A percentile compares a stretch with the other conserved stretches of the same genome.
These are phyloP conservation scores for Vulpes ferrilata DNA, from an alignment of 2,113 vertebrate genomes.

Conservation along the genomic window DNA sequence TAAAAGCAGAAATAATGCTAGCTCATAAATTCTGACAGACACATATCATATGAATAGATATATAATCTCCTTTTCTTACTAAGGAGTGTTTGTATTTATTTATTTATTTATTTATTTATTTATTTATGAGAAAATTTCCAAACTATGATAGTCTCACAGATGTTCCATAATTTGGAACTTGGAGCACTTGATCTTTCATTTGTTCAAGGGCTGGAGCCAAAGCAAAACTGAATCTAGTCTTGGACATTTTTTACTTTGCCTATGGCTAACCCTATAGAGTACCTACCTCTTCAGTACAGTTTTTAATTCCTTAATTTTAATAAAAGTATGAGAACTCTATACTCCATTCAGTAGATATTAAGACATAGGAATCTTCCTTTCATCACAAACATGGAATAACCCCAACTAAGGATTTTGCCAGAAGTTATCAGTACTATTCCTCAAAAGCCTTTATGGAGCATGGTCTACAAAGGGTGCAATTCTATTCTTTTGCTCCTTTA, in stretches of 20 bases:
- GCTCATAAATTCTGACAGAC: slow-evolving; percentile 11
- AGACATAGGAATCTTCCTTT: not conserved
- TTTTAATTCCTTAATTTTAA: slow-evolving; percentile 5
- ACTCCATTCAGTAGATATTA: not conserved
- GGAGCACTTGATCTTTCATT: not conserved
- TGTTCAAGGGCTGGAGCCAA: not conserved
- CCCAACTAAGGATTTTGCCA: not conserved
- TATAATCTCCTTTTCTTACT: not conserved
- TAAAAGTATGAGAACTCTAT: not conserved
- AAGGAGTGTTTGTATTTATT: not conserved
- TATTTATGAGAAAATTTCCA: not conserved
- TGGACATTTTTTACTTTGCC: not conserved
- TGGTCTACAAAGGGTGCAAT: not conserved
- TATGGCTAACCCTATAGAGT: not conserved
- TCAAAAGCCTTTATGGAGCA: not conserved
- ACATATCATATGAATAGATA: not conserved
- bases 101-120: not conserved
- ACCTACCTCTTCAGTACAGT: not conserved
- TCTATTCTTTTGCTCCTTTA: not conserved
- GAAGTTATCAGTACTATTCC: not conserved
- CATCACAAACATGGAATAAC: not conserved
- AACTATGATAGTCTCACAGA: not conserved
- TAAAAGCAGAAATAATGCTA: not conserved
- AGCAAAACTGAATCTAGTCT: not conserved
- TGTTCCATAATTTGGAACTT: not conserved